A percentile compares a stretch with the other conserved stretches of the same genome.
phyloP scores from a whole-genome alignment of 1,140 invertebrate genomes.

The Drosophila nebulosa region DNA sequence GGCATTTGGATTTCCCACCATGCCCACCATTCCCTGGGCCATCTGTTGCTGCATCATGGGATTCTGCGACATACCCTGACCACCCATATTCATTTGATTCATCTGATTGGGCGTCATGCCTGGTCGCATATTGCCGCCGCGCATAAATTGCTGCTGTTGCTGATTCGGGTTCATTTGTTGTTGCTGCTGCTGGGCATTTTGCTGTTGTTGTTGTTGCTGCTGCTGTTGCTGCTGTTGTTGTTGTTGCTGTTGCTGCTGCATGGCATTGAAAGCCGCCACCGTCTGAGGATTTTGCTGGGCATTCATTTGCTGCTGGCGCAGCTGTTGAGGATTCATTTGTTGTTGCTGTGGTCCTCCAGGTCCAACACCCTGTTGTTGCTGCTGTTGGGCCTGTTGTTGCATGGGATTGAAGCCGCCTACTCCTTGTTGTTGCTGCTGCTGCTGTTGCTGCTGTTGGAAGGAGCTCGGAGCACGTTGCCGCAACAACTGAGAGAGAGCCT shows the following conservation, averaged over 20 bases:
- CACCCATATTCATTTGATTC: constrained; percentile 82
- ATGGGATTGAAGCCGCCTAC: constrained; percentile 81
- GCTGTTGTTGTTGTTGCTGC: constrained; percentile 78
- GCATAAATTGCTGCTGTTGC: constrained; percentile 75
- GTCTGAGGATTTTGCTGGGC: constrained; percentile 80
- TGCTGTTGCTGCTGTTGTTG: constrained; percentile 41
- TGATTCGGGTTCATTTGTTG: constrained; percentile 63
- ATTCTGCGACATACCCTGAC: constrained; percentile 81
- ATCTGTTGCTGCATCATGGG: constrained; percentile 82
- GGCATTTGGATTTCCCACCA: constrained; percentile 81
- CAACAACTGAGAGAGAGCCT: constrained; percentile 93
- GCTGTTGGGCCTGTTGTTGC: constrained; percentile 81
- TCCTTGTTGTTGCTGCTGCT: constrained; percentile 52
- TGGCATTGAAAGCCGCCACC: constrained; percentile 76
- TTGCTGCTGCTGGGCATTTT: constrained; percentile 45
- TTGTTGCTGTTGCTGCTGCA: constrained; percentile 63
- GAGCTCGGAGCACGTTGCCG: constrained; percentile 84
- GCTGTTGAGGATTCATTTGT: constrained; percentile 63
- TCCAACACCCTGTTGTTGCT: constrained; percentile 22
- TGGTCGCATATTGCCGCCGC: constrained; percentile 77
- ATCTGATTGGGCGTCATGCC: constrained; percentile 81
- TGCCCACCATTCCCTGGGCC: constrained; percentile 82
- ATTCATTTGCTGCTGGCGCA: constrained; percentile 67
- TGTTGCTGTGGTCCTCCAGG: constrained; percentile 46
- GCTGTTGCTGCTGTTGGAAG: constrained; percentile 82